phyloP scores from a whole-genome alignment of 2,888 invertebrate genomes.

The Spodoptera picta region DNA sequence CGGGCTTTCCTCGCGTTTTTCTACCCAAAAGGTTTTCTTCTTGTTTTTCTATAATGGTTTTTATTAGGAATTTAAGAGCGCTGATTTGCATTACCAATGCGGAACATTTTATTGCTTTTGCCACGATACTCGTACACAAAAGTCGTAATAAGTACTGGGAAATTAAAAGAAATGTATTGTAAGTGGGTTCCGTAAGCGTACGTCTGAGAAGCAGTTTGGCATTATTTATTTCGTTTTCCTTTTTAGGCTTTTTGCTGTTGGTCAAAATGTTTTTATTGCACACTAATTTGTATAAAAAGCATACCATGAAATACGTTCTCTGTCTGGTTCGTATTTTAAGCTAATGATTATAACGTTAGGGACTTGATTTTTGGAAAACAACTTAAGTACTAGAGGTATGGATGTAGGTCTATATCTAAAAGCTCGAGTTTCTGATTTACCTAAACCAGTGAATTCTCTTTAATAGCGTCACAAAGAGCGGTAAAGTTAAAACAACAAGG shows the following conservation, averaged over 20 bases:
- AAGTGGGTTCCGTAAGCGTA: slow-evolving; percentile 36
- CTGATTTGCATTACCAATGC: slow-evolving; percentile 75
- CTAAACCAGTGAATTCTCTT: slow-evolving; percentile 73
- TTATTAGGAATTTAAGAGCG: slow-evolving; percentile 75
- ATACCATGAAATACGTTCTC: slow-evolving; percentile 9
- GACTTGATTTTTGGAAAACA: slow-evolving; percentile 13
- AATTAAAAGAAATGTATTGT: slow-evolving; percentile 52
- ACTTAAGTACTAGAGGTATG: slow-evolving; percentile 26
- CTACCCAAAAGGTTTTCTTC: slow-evolving; percentile 67
- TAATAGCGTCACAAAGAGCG: slow-evolving; percentile 78
- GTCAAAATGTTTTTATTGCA: slow-evolving; percentile 28
- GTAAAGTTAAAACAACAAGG: slow-evolving; percentile 80
- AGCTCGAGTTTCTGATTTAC: slow-evolving; percentile 68
- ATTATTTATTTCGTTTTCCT: slow-evolving; percentile 36
- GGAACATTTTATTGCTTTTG: slow-evolving; percentile 65
- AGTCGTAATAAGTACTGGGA: slow-evolving; percentile 46
- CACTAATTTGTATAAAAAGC: slow-evolving; percentile 16
- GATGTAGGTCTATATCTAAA: slow-evolving; percentile 48
- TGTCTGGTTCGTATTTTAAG: slow-evolving; percentile 8
- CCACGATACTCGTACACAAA: slow-evolving; percentile 58
- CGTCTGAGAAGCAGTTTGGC: slow-evolving; percentile 24
- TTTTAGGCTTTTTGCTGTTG: slow-evolving; percentile 30
- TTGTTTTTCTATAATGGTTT: slow-evolving; percentile 76
- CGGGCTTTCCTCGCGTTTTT: slow-evolving; percentile 77
- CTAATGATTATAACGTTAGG: slow-evolving; percentile 21